Percentiles rank a stretch among this genome's conserved stretches.
These are phyloP conservation scores for Dugesia japonica DNA, from an alignment of 2,888 invertebrate genomes.

Conservation along the genomic window DNA sequence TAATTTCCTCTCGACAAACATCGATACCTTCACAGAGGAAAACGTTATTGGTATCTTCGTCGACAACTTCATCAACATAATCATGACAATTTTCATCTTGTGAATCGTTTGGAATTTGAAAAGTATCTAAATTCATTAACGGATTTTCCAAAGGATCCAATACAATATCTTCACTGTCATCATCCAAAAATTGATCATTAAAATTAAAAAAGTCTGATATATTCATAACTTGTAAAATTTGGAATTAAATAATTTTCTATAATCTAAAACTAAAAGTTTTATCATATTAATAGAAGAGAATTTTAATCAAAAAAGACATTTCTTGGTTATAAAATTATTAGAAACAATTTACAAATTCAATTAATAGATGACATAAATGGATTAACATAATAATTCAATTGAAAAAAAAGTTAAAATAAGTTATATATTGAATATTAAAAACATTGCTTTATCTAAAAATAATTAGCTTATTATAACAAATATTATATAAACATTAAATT, in stretches of 20 bases:
- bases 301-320: not conserved
- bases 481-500: not conserved
- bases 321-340: not conserved
- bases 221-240: not conserved
- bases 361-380: not conserved
- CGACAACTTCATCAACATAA: constrained; percentile 1
- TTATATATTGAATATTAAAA: constrained; percentile 20
- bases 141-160: constrained; percentile 15
- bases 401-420: not conserved
- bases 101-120: not conserved
- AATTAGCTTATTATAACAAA: not conserved
- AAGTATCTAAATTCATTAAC: not conserved
- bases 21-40: not conserved
- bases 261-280: not conserved
- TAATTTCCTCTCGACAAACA: not conserved
- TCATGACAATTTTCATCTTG: constrained; percentile 6
- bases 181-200: constrained; percentile 15
- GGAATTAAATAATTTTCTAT: not conserved
- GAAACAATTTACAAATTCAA: not conserved
- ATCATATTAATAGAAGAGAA: constrained; percentile 1
- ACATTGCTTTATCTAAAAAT: not conserved
- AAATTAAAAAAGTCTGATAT: not conserved
- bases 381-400: not conserved
- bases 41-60: not conserved
- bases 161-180: not conserved